A percentile compares a stretch with the other conserved stretches of the same genome.
phyloP scores from a whole-genome alignment of 92 coral and sea anemone genomes.

The Zoanthus gigantus region DNA sequence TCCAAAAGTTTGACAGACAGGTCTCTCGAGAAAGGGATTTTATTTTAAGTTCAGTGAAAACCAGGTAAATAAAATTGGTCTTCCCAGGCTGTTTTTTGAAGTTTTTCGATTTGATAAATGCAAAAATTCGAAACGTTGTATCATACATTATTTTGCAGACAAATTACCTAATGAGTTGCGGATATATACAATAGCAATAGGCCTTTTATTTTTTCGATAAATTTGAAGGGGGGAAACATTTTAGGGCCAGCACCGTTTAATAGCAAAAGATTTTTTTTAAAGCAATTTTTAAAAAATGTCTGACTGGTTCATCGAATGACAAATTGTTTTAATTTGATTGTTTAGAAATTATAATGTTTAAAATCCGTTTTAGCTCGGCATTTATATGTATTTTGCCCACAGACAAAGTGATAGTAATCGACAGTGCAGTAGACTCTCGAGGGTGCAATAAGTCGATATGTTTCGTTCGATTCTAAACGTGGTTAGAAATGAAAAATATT shows the following conservation, averaged over 20 bases:
- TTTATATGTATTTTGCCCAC: neutral
- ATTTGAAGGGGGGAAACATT: neutral
- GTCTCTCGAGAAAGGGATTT: neutral
- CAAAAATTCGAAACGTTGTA: neutral
- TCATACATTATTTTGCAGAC: neutral
- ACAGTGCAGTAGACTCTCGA: neutral
- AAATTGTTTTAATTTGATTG: conserved; percentile 10
- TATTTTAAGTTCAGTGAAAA: neutral
- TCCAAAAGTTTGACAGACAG: neutral
- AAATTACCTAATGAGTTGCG: conserved; percentile 18
- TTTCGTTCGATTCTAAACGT: neutral
- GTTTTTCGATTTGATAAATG: neutral
- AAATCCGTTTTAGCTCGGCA: conserved; percentile 3
- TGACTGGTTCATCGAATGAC: neutral
- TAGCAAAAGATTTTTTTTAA: neutral
- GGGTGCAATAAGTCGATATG: neutral
- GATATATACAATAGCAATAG: neutral
- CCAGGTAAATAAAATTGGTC: neutral
- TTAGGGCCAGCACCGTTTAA: neutral
- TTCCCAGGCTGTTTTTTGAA: neutral
- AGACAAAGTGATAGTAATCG: neutral
- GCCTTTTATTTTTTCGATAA: neutral
- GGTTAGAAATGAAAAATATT: neutral
- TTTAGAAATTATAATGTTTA: neutral
- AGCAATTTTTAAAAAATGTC: neutral